Evolutionary conservation across 2,888 invertebrate species (phyloP), one percentile per base, ranked within the genome.

Genomic region (Phyto melanocephala): DNA sequence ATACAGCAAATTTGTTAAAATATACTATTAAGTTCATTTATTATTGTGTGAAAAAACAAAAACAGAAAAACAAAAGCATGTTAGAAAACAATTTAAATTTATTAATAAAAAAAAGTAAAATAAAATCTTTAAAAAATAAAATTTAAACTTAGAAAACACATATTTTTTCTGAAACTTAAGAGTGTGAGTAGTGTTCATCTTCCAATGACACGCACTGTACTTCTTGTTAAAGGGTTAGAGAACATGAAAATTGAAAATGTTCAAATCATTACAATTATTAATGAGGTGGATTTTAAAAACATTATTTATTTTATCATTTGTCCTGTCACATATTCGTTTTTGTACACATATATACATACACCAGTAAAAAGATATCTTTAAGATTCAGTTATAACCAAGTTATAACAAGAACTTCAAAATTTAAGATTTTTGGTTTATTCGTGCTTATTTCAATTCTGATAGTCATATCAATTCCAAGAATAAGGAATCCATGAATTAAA

Each of bases 211-310:
- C 5, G 6, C 15, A 54, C 54, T 54, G 13, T 58, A 22, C 15
- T n/a, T 47, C 15, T 3, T 1, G n/a, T 6, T 8, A 56, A 70
- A 33, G n/a, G 28, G 33, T 54, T 28, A 28, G 2, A 4, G 1
- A 45, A 15, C 8, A 24, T 20, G 0, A 6, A 22, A 10, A 24
- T 37, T 11, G 11, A 47, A 0, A 22, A 65, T 24, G 13, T 20
- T 10, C 1, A 63, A 65, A 58, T 40, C 52, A 71, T 80, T 65
- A 80, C 70, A 80, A 65, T 80, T 80, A 80, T 80, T 76, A 76
- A 80, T 80, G 75, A 65, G 40, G 60, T 76, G 13, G 17, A 28
- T 17, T 20, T 54, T 58, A 33, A 28, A 65, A 68, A 56, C 70
- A 65, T 76, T 65, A 80, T 80, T 80, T 76, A 71, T 76, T 63